These are phyloP conservation scores for Antidorcas marsupialis DNA, from an alignment of 2,113 vertebrate genomes.

Conservation along the genomic window DNA sequence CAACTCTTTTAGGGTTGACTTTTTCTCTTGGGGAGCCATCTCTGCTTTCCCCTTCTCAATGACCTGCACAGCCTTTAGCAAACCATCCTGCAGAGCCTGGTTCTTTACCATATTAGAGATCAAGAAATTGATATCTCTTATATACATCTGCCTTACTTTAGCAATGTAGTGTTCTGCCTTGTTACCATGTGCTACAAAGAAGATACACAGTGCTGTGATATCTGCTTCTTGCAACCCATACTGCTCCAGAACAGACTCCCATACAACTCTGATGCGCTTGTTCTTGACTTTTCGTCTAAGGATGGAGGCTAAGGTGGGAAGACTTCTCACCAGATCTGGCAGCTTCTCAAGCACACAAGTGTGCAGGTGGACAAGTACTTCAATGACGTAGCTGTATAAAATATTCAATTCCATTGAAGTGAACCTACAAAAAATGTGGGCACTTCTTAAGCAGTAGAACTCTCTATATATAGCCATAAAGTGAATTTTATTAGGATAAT, in stretches of 20 bases:
- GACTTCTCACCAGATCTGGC: slow-evolving; percentile 70
- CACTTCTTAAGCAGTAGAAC: slow-evolving; percentile 5
- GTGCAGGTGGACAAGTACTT: slow-evolving; percentile 71
- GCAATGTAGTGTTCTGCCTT: slow-evolving; percentile 59
- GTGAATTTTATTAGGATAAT: not conserved
- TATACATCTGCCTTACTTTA: slow-evolving; percentile 45
- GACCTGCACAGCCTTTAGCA: slow-evolving; percentile 71
- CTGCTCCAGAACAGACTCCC: slow-evolving; percentile 71
- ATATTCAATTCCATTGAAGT: slow-evolving; percentile 73
- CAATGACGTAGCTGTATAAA: slow-evolving; percentile 70
- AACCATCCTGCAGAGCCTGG: slow-evolving; percentile 49
- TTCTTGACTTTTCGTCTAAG: slow-evolving; percentile 73
- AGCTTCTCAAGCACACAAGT: slow-evolving; percentile 62
- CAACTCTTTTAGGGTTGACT: slow-evolving; percentile 5
- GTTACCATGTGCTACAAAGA: slow-evolving; percentile 71
- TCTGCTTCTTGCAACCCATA: slow-evolving; percentile 67
- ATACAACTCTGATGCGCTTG: slow-evolving; percentile 49
- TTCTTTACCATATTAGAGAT: slow-evolving; percentile 70
- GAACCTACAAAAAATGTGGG: slow-evolving; percentile 61
- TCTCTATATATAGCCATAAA: not conserved
- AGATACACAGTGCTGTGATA: slow-evolving; percentile 63
- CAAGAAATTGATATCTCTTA: slow-evolving; percentile 44
- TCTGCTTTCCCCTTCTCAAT: slow-evolving; percentile 58
- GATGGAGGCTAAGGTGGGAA: slow-evolving; percentile 76
- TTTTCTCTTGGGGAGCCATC: not conserved